A percentile compares a stretch with the other conserved stretches of the same genome.
These are phyloP conservation scores for Anniella stebbinsi DNA, from an alignment of 2,797 vertebrate genomes.

Conservation along the genomic window DNA sequence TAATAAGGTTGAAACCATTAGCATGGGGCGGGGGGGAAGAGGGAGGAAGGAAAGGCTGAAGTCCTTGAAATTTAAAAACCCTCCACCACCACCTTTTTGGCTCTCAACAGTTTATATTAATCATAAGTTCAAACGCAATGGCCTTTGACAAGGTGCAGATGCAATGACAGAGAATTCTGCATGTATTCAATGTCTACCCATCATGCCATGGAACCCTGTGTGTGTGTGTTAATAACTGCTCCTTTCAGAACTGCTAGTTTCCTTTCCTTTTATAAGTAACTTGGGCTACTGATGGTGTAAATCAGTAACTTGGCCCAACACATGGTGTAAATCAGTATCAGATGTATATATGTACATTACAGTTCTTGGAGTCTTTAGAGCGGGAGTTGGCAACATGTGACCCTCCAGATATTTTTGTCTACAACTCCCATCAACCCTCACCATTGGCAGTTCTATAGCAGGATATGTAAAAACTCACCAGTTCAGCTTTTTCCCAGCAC, in stretches of 20 bases:
- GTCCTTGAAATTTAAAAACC: background rate
- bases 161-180: background rate
- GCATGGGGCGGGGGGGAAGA: no score
- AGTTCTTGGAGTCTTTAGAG: background rate
- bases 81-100: background rate
- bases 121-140: background rate
- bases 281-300: background rate
- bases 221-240: background rate
- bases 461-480: background rate
- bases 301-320: no score
- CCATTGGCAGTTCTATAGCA: background rate
- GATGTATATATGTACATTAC: background rate
- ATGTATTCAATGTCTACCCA: background rate
- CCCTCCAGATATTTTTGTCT: no score
- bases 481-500: background rate
- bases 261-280: background rate
- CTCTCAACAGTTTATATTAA: background rate
- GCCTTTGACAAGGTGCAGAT: background rate
- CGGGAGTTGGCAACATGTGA: background rate
- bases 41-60: background rate
- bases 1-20: background rate
- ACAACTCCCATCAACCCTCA: no score
- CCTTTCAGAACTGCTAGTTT: background rate
- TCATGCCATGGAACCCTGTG: no score
- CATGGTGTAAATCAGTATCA: background rate